Evolutionary conservation across 2,797 vertebrate species (phyloP), one percentile per base, ranked within the genome.

Genomic region (Alfaro cultratus): DNA sequence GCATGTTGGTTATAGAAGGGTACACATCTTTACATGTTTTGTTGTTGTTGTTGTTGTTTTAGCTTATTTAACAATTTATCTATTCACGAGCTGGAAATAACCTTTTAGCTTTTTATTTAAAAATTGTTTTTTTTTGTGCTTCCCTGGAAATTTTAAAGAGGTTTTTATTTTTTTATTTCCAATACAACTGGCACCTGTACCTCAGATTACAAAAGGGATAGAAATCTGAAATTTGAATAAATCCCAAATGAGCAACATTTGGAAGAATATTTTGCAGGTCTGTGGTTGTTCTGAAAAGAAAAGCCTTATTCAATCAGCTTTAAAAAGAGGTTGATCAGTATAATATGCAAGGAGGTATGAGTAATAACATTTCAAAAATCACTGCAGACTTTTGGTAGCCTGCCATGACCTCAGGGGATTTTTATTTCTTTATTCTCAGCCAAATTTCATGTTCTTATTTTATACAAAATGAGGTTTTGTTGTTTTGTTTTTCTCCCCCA

Each of bases 331-430:
- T 36, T 64, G 13, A 36, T 15, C 8, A 64, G 31, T 21, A 64
- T 36, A 62, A 31, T 31, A 39, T 68, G 64, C 18, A 39, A 41
- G 15, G 21, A 68, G 16, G 9, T 9, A 36, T 0, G 16, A 64
- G 62, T 64, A 36, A 64, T 36, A 64, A 64, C 13, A 36, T 64
- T 36, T 67, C 21, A 49, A 36, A 31, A 68, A 77, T 43, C 36
- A 55, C 34, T 31, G 23, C 41, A 51, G n/a, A 47, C 75, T 76
- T 67, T 77, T 67, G 47, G 11, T 36, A 49, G 31, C 34, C 75
- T 70, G 62, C 16, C 45, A 16, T 70, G 34, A 34, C 26, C 51
- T 77, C 64, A 53, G 29, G 47, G 47, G 64, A 16, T 41, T 39
- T 67, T 67, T 51, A 68, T 51, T 77, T 39, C 15, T 34, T 41